Conservation (phyloP, 2,797 vertebrate species). For the Sebastiscus albofasciatus region DNA sequence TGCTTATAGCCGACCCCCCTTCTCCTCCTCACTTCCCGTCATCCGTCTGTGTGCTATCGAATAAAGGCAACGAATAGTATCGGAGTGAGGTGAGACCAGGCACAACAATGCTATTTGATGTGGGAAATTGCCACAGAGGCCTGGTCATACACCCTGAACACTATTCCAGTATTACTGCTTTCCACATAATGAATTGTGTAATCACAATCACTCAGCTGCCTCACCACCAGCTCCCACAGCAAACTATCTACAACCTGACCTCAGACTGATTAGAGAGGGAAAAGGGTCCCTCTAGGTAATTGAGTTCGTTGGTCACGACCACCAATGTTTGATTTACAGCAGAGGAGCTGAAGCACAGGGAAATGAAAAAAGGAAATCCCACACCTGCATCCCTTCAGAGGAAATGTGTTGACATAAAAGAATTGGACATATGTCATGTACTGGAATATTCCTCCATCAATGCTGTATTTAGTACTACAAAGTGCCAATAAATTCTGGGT, state of each 20-base stretch:
- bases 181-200: neutral
- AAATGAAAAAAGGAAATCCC: neutral
- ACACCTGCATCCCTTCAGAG: neutral
- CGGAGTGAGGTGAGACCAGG: neutral
- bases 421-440: neutral
- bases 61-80: neutral
- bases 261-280: neutral
- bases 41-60: neutral
- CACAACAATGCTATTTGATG: constrained; percentile 1
- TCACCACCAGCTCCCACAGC: neutral
- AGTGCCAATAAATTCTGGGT: neutral
- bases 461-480: neutral
- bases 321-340: constrained; percentile 25
- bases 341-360: neutral
- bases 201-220: neutral
- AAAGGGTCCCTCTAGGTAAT: constrained; percentile 42
- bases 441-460: neutral
- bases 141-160: neutral
- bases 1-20: neutral
- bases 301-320: constrained; percentile 48
- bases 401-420: neutral
- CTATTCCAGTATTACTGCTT: neutral
- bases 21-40: neutral
- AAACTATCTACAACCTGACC: constrained; percentile 15
- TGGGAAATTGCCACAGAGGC: neutral